Base-by-base conservation (phyloP, 2,888 invertebrate species). In the Drosophila pegasa region DNA sequence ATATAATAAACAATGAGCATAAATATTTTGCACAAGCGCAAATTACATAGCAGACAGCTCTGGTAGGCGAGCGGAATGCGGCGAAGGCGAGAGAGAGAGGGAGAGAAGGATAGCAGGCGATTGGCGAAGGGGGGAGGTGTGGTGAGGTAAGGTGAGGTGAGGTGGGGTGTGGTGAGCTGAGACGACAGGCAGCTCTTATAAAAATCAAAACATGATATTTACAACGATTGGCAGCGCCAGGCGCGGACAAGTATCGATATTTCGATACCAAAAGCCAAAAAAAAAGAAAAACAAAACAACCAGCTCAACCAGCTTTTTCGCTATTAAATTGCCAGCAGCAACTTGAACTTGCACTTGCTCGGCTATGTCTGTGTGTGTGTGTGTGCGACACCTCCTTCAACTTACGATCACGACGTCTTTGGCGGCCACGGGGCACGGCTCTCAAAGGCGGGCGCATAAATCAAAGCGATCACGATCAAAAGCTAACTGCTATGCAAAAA, bases 1-100 rank as follows among this genome's bases (percentile, higher is more conserved):
- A 76, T 66, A 73, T 78, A 80, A 82, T 80, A 82, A 82, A 75
- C 86, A 83, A 83, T 85, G 78, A 80, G 73, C 83, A 82, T 82
- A 82, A 83, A 85, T 82, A 82, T 82, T 85, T 68, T 69, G 59
- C 61, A 50, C 51, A 58, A 40, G 35, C 67, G 81, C 69, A 78
- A 81, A 81, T 81, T 71, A 75, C 75, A 80, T 72, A 78, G 71
- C 74, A 77, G 61, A 64, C 66, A 75, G 63, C 75, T 75, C 38
- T 58, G 69, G 66, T 33, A 38, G 62, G 56, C 8, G 40, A 33
- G 25, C 55, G 16, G 45, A 16, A 29, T 6, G 6, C 12, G 7
- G 2, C 3, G 29, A 7, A 1, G 7, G 29, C 29, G n/a, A 14
- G 16, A 12, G 10, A 27, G 16, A 27, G 57, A 6, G 35, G 33